These are phyloP conservation scores for Amphiprion ocellaris DNA, from an alignment of 2,113 vertebrate genomes.

Conservation along the genomic window DNA sequence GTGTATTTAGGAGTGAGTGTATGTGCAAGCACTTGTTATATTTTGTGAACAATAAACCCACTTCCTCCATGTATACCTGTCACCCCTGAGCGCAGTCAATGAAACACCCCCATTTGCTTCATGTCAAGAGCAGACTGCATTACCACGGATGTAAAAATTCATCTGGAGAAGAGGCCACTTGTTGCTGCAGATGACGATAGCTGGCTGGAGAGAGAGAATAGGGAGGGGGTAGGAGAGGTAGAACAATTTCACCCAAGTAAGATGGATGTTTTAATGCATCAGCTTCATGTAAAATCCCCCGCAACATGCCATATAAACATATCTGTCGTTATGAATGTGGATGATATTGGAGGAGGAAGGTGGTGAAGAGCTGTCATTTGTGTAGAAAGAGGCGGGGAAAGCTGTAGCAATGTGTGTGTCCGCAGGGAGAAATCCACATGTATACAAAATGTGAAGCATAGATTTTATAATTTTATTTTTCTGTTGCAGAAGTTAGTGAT, in stretches of 20 bases:
- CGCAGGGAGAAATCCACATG: not conserved
- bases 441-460: not conserved
- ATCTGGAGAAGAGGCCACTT: constrained; percentile 83
- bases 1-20: constrained; percentile 35
- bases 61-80: constrained; percentile 69
- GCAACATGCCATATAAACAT: constrained; percentile 71
- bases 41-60: constrained; percentile 61
- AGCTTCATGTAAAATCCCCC: constrained; percentile 59
- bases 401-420: not conserved
- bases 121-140: constrained; percentile 71
- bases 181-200: constrained; percentile 75
- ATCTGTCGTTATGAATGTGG: constrained; percentile 46
- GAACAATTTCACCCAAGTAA: constrained; percentile 62
- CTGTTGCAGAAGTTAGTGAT: not conserved
- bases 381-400: not conserved
- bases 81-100: constrained; percentile 69
- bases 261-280: constrained; percentile 75
- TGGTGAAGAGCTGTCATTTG: constrained; percentile 28
- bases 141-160: constrained; percentile 74
- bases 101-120: constrained; percentile 70
- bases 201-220: constrained; percentile 12
- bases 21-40: constrained; percentile 42
- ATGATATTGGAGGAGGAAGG: constrained; percentile 24
- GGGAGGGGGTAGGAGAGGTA: constrained; percentile 3
- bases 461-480: not conserved